Evolutionary conservation across 2,113 vertebrate species (phyloP).

Genomic region (Urocynchramus pylzowi): DNA sequence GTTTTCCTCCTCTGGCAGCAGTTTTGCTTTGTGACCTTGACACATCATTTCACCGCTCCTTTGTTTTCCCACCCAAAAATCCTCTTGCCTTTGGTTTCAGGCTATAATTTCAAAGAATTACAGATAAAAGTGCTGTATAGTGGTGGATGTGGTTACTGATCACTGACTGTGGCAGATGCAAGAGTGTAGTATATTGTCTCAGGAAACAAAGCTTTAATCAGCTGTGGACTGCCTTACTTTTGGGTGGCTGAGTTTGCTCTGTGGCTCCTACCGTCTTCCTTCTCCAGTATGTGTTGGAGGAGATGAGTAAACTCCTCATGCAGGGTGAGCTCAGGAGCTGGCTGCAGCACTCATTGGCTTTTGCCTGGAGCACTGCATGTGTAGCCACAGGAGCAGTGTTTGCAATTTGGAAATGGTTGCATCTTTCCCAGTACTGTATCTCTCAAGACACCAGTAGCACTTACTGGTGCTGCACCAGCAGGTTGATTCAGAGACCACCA

Average conservation of each 20-base stretch:
- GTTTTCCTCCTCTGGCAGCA: background rate
- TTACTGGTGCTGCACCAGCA: background rate
- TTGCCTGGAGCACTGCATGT: background rate
- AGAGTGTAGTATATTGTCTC: rapidly evolving
- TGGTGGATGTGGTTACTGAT: background rate
- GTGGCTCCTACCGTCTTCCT: background rate
- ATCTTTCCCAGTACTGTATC: background rate
- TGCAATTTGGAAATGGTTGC: rapidly evolving
- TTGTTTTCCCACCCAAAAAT: background rate
- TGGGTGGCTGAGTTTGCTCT: background rate
- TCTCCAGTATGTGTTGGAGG: background rate
- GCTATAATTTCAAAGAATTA: background rate
- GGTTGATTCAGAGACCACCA: background rate
- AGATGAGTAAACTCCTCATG: background rate
- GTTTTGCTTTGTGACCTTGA: background rate
- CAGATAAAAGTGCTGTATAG: background rate
- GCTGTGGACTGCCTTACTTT: background rate
- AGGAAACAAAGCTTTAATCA: background rate
- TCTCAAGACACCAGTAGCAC: background rate
- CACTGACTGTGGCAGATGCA: background rate
- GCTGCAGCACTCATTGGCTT: rapidly evolving
- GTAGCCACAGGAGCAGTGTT: background rate
- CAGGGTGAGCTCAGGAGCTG: background rate
- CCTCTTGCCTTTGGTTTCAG: background rate
- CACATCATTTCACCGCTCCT: background rate